These are phyloP conservation scores for Himalopsyche japonica DNA, from an alignment of 2,888 invertebrate genomes.

Conservation along the genomic window DNA sequence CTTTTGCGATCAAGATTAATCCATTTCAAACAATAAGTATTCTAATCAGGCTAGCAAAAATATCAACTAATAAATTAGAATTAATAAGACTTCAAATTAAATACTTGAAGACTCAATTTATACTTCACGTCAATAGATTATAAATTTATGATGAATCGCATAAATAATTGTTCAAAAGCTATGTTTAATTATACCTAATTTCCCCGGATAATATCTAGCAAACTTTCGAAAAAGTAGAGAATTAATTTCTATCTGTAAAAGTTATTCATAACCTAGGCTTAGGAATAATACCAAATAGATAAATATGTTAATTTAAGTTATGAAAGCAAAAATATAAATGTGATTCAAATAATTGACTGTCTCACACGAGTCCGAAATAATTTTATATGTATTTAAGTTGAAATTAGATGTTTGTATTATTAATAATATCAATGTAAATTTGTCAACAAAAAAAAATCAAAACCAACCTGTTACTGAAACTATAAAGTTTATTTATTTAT, in stretches of 20 bases:
- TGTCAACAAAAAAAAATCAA: background rate
- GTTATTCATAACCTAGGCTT: background rate
- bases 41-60: no score
- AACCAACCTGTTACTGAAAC: background rate
- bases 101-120: no score
- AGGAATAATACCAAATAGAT: background rate
- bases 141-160: no score
- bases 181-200: no score
- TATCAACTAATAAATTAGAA: no score
- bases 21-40: no score
- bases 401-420: background rate
- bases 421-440: background rate
- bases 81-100: no score
- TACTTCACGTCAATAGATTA: no score
- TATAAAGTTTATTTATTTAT: background rate
- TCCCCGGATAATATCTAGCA: no score
- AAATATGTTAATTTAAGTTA: background rate
- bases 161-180: no score
- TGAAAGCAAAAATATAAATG: background rate
- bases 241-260: background rate
- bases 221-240: no score
- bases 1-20: no score
- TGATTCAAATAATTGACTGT: background rate
- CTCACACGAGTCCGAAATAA: background rate
- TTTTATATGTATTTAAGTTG: background rate